These are phyloP conservation scores for Menidia beryllina DNA, from an alignment of 2,113 vertebrate species.

Conservation along the genomic window DNA sequence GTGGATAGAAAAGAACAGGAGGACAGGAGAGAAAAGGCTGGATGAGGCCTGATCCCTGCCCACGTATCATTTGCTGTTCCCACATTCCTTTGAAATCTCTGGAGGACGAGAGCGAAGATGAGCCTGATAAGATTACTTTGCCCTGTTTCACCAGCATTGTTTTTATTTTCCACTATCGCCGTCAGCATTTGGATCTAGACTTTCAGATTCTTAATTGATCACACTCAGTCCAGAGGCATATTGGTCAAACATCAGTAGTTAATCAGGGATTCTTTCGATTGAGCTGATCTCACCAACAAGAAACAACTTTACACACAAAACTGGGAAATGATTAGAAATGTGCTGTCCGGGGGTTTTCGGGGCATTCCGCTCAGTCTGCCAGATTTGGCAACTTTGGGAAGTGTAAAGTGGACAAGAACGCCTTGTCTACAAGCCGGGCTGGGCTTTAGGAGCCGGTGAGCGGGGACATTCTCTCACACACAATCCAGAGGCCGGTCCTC, in stretches of 20 bases:
- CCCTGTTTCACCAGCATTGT: not conserved
- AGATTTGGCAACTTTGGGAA: slow-evolving; percentile 47
- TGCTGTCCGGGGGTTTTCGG: slow-evolving; percentile 15
- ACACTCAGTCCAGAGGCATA: too few species aligned
- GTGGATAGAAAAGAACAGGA: slow-evolving; percentile 52
- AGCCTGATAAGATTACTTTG: slow-evolving; percentile 63
- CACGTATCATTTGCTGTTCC: slow-evolving; percentile 68
- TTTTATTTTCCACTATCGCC: slow-evolving; percentile 11
- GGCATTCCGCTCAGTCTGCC: slow-evolving; percentile 2
- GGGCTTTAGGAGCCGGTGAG: slow-evolving; percentile 62
- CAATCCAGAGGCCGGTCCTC: slow-evolving; percentile 78
- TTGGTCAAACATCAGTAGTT: too few species aligned
- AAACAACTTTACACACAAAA: not conserved
- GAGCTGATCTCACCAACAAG: not conserved
- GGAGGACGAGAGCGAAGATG: slow-evolving; percentile 64
- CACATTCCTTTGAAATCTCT: slow-evolving; percentile 71
- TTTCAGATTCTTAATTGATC: not conserved
- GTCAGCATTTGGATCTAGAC: not conserved
- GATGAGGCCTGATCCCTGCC: slow-evolving; percentile 57
- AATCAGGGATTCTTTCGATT: slow-evolving; percentile 10
- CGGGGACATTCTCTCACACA: slow-evolving; percentile 81
- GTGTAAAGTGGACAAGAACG: slow-evolving; percentile 59
- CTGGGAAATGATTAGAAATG: slow-evolving; percentile 30
- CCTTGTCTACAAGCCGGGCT: slow-evolving; percentile 41
- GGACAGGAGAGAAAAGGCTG: slow-evolving; percentile 58